phyloP scores from a whole-genome alignment of 2,888 invertebrate species.

The Mycalesis mineus region DNA sequence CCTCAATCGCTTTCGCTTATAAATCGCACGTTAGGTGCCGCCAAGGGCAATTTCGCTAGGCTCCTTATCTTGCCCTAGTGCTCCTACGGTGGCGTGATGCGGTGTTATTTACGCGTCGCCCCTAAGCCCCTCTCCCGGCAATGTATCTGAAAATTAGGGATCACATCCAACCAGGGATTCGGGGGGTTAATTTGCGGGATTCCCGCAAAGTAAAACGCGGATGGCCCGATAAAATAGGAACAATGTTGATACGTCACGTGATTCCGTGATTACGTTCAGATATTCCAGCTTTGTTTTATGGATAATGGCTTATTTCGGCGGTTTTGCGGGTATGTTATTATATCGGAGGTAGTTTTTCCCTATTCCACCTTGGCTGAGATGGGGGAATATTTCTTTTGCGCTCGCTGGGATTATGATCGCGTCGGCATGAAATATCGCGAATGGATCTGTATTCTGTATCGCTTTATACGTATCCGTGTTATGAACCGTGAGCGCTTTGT shows the following conservation, averaged over 20 bases:
- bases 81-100: conserved; percentile 57
- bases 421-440: conserved; percentile 16
- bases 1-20: conserved; percentile 25
- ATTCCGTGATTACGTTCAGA: conserved; percentile 42
- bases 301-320: conserved; percentile 39
- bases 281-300: conserved; percentile 38
- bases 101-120: conserved; percentile 73
- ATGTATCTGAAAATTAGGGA: conserved; percentile 79
- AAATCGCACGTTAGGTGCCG: conserved; percentile 29
- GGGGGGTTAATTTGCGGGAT: conserved; percentile 66
- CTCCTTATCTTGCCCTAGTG: conserved; percentile 63
- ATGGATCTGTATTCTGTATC: conserved; percentile 1
- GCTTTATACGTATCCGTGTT: neutral
- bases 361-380: conserved; percentile 8
- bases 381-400: conserved; percentile 15
- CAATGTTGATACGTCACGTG: conserved; percentile 47
- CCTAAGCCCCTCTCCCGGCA: conserved; percentile 75
- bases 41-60: conserved; percentile 59
- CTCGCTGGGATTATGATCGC: conserved; percentile 17
- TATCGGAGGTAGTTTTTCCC: conserved; percentile 16
- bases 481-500: neutral
- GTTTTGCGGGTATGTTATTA: conserved; percentile 11
- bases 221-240: conserved; percentile 40
- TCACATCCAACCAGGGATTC: conserved; percentile 58
- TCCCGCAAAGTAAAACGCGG: conserved; percentile 39